These are phyloP conservation scores for Chromis chromis DNA, from an alignment of 2,797 vertebrate species.

Conservation along the genomic window DNA sequence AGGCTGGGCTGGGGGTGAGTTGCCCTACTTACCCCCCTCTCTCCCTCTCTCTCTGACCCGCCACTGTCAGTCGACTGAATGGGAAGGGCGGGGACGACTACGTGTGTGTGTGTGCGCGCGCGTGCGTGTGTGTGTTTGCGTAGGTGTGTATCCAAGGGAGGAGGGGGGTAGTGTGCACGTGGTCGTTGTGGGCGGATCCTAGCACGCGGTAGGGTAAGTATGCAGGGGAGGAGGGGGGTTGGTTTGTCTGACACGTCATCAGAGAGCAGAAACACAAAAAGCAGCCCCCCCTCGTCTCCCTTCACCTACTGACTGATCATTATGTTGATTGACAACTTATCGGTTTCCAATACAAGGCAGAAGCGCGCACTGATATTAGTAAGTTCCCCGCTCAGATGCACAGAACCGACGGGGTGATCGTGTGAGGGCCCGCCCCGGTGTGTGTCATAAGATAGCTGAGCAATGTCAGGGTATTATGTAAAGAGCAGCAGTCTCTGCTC, in stretches of 20 bases:
- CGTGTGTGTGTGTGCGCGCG: conserved; percentile 12
- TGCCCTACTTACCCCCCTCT: conserved; percentile 74
- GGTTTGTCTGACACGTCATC: conserved; percentile 86
- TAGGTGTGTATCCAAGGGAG: conserved; percentile 32
- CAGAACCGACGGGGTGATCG: background rate
- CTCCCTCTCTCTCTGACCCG: conserved; percentile 62
- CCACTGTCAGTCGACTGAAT: conserved; percentile 70
- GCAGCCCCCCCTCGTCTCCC: background rate
- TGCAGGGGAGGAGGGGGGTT: conserved; percentile 41
- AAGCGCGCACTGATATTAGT: background rate
- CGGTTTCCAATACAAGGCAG: background rate
- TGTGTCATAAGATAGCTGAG: conserved; percentile 87
- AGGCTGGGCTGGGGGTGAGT: conserved; percentile 38
- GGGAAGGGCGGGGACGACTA: conserved; percentile 63
- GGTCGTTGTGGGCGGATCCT: conserved; percentile 77
- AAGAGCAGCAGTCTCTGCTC: conserved; percentile 74
- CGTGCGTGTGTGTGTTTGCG: conserved; percentile 14
- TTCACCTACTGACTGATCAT: conserved; percentile 7
- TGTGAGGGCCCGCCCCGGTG: conserved; percentile 71
- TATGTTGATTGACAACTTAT: conserved; percentile 16
- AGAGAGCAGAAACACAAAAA: conserved; percentile 63
- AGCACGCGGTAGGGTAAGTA: conserved; percentile 82
- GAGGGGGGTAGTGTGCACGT: conserved; percentile 79
- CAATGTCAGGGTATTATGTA: conserved; percentile 90
- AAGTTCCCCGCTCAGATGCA: background rate